These are phyloP conservation scores for Lathamus discolor DNA, from an alignment of 2,113 vertebrate genomes.

Conservation along the genomic window DNA sequence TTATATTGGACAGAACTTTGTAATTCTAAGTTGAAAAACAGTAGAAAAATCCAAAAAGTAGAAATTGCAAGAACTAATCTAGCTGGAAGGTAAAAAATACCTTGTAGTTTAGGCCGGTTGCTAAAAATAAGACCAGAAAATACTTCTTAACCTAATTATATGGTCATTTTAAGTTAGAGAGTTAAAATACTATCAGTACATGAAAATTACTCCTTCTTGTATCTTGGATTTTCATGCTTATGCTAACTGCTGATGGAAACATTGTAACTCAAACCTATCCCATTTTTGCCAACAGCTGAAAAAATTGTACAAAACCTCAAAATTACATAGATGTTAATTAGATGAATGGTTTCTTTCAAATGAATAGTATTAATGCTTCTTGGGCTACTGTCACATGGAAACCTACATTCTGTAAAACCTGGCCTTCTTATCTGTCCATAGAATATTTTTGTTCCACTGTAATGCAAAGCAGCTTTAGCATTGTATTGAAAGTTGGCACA, in stretches of 20 bases:
- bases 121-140: neutral
- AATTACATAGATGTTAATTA: neutral
- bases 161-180: neutral
- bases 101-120: neutral
- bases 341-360: neutral
- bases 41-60: neutral
- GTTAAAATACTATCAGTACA: neutral
- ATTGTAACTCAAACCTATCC: neutral
- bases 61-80: neutral
- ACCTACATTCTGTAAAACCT: neutral
- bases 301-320: neutral
- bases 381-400: neutral
- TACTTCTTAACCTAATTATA: neutral
- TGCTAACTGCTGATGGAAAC: neutral
- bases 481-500: neutral
- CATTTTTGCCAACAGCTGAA: neutral
- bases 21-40: neutral
- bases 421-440: neutral
- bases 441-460: neutral
- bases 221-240: neutral
- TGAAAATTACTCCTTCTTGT: neutral
- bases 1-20: neutral
- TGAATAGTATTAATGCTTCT: neutral
- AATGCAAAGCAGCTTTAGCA: conserved; percentile 7
- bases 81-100: neutral